Percentiles rank a stretch among this genome's conserved stretches.
phyloP scores from a whole-genome alignment of 2,888 invertebrate genomes.

The Helicoverpa assulta region DNA sequence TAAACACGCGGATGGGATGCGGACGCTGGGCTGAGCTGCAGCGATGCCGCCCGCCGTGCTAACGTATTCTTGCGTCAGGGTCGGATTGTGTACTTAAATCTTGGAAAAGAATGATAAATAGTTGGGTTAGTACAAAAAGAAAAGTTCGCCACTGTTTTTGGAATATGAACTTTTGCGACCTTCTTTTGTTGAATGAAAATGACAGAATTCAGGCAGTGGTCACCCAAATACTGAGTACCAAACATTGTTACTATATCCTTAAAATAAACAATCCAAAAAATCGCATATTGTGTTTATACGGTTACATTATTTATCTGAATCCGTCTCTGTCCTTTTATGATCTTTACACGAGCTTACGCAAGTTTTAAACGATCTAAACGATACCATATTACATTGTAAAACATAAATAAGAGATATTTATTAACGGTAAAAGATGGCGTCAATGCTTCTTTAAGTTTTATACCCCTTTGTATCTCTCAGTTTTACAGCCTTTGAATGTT shows the following conservation, averaged over 20 bases:
- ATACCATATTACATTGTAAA: slow-evolving; percentile 59
- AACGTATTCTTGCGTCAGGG: slow-evolving; percentile 33
- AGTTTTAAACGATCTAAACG: slow-evolving; percentile 63
- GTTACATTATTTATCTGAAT: slow-evolving; percentile 13
- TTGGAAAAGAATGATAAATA: neutral
- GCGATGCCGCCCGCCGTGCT: slow-evolving; percentile 43
- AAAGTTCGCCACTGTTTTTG: no score
- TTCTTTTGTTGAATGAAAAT: no score
- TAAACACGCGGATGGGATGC: slow-evolving; percentile 80
- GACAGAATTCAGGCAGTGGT: no score
- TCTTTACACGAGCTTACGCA: slow-evolving; percentile 68
- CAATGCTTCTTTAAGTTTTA: slow-evolving; percentile 59
- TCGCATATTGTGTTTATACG: neutral
- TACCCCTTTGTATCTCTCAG: slow-evolving; percentile 51
- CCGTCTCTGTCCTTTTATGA: slow-evolving; percentile 60
- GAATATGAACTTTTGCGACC: no score
- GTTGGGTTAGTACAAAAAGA: neutral
- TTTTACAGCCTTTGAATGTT: slow-evolving; percentile 47
- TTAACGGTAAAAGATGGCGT: slow-evolving; percentile 57
- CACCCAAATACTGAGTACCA: no score
- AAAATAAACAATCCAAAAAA: neutral
- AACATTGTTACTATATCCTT: neutral
- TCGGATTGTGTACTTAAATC: slow-evolving; percentile 22
- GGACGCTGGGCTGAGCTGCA: slow-evolving; percentile 60
- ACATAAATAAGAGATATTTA: slow-evolving; percentile 62